Evolutionary conservation across 2,113 vertebrate genomes (phyloP).

Genomic region (Seriola rivoliana): DNA sequence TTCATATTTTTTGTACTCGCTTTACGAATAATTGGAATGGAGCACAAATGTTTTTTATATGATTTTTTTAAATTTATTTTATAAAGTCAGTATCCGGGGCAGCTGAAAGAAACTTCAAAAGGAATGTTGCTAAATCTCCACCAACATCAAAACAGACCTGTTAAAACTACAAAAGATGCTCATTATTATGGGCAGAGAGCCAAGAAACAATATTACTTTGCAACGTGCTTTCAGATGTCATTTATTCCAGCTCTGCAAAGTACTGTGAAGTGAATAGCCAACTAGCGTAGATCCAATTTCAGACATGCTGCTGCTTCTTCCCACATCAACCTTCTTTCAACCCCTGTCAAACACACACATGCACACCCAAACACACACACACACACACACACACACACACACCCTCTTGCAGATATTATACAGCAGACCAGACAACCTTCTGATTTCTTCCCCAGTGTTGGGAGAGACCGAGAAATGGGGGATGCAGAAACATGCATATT

Average conservation of each 20-base stretch:
- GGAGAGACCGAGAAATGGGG: conserved; percentile 21
- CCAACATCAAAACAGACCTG: conserved; percentile 49
- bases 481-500: conserved; percentile 40
- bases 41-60: conserved; percentile 42
- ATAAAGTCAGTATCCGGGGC: conserved; percentile 15
- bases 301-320: conserved; percentile 32
- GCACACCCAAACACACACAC: conserved; percentile 34
- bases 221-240: conserved; percentile 29
- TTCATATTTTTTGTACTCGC: conserved; percentile 59
- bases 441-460: conserved; percentile 35
- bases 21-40: conserved; percentile 66
- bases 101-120: conserved; percentile 41
- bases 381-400: conserved; percentile 35
- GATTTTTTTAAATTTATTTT: neutral
- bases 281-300: conserved; percentile 43
- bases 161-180: conserved; percentile 46
- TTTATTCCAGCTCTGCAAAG: conserved; percentile 50
- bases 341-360: conserved; percentile 19
- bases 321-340: conserved; percentile 30
- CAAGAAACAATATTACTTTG: conserved; percentile 39
- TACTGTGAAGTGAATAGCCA: conserved; percentile 57
- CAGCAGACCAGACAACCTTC: conserved; percentile 29
- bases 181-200: conserved; percentile 19
- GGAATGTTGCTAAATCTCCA: conserved; percentile 24
- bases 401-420: conserved; percentile 24